Base-by-base conservation (phyloP, 2,888 invertebrate genomes). In the Apantesis nais region DNA sequence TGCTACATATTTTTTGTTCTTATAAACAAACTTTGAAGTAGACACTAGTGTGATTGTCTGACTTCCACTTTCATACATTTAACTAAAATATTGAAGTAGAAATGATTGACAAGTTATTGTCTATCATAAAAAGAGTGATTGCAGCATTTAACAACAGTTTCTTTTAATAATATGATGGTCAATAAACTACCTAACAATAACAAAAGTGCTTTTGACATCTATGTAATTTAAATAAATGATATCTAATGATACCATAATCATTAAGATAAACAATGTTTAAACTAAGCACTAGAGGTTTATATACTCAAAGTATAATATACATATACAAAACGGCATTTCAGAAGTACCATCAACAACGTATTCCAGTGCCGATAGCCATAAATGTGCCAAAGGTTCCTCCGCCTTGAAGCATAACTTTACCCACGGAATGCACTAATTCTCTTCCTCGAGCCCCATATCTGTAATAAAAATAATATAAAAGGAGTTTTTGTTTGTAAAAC, bases 381-480 rank as follows among this genome's bases (percentile, higher is more conserved):
- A 99, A 99, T 67, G 99, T 98, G 58, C 99, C 99, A 92, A 99
- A 99, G 48, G 99, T 99, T 71, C 99, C 99, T 62, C 99, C 99
- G 78, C 99, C 99, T 95, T 99, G 99, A 65, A 99, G 84, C 99
- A 99, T 99, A 22, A 98, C 97, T 96, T 99, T 99, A 58, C 99
- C 99, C 48, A 99, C 98, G 82, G 97, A 98, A 91, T 98, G 98
- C 65, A 99, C 96, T 68, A 99, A 93, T 92, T 99, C 99, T 82
- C 98, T 95, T 52, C 99, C 99, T 91, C 99, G 96, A 63, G 99
- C 95, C 68, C 99, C 99, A 89, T 97, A 97, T 93, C 99, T 99
- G 90, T 77, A 94, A 88, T 68, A 14, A 68, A 60, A 61, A 55
- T 31, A 31, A 25, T 22, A 62, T 25, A 11, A 8, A 31, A 31